Conservation (phyloP, 2,797 vertebrate species). For the Clarias platycephalus region DNA sequence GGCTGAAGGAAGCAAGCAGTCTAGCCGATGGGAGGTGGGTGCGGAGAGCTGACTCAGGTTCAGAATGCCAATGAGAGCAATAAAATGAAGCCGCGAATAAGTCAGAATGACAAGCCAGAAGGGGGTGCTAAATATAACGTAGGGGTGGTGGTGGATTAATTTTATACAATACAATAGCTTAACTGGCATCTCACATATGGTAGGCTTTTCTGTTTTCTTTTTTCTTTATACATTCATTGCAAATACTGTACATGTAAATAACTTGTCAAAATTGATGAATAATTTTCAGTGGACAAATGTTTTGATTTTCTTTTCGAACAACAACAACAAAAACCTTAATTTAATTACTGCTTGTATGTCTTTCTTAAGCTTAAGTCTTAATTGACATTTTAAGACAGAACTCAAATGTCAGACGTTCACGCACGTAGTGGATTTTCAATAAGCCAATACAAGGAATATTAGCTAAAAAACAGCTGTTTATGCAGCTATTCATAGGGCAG, state of each 20-base stretch:
- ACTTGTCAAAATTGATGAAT: not conserved
- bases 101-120: slow-evolving; percentile 58
- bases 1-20: slow-evolving; percentile 66
- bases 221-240: not conserved
- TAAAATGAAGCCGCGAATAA: slow-evolving; percentile 46
- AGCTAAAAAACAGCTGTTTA: slow-evolving; percentile 14
- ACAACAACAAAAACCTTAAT: not conserved
- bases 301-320: not conserved
- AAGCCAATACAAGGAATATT: slow-evolving; percentile 37
- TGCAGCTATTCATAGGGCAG: too few relatives aligned
- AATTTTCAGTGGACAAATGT: not conserved
- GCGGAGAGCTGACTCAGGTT: slow-evolving; percentile 73
- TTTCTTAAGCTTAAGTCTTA: slow-evolving; percentile 21
- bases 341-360: slow-evolving; percentile 1
- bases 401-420: slow-evolving; percentile 46
- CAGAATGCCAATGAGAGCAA: slow-evolving; percentile 53
- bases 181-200: not conserved
- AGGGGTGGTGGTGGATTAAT: slow-evolving; percentile 25
- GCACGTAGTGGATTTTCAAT: slow-evolving; percentile 48
- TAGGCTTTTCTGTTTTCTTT: not conserved
- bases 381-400: slow-evolving; percentile 37
- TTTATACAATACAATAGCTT: slow-evolving; percentile 15
- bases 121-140: slow-evolving; percentile 74
- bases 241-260: not conserved
- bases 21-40: slow-evolving; percentile 68